phyloP scores from a whole-genome alignment of 2,888 invertebrate genomes.

The Acronicta psi region DNA sequence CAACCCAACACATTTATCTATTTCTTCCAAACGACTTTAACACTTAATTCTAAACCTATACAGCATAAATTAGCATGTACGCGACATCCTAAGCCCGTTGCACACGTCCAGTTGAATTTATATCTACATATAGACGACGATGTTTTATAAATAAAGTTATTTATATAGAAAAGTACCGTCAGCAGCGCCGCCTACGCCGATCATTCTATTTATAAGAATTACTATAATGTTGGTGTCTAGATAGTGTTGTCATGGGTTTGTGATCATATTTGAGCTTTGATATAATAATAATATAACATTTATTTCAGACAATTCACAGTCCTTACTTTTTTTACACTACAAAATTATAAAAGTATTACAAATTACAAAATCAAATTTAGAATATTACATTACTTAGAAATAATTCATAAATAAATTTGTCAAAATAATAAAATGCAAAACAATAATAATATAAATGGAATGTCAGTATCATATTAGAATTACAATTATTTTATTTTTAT shows the following conservation, averaged over 20 bases:
- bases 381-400: too few species aligned
- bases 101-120: constrained; percentile 58
- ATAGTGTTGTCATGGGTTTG: constrained; percentile 31
- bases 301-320: too few species aligned
- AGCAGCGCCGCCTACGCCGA: constrained; percentile 59
- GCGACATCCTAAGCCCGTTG: constrained; percentile 59
- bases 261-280: constrained; percentile 12
- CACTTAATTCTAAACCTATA: constrained; percentile 15
- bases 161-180: constrained; percentile 62
- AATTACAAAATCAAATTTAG: too few species aligned
- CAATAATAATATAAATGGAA: too few species aligned
- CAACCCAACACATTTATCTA: constrained; percentile 8
- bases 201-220: constrained; percentile 51
- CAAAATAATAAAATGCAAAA: too few species aligned
- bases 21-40: constrained; percentile 13
- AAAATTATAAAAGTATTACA: too few species aligned
- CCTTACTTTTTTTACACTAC: too few species aligned
- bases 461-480: too few species aligned
- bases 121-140: constrained; percentile 60
- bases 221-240: constrained; percentile 53
- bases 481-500: too few species aligned
- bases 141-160: constrained; percentile 65
- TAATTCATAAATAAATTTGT: too few species aligned
- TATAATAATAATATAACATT: not conserved
- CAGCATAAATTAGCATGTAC: constrained; percentile 54